Percentiles rank a stretch among this genome's conserved stretches.
These are phyloP conservation scores for Sturnus vulgaris DNA, from an alignment of 2,113 vertebrate species.

Conservation along the genomic window DNA sequence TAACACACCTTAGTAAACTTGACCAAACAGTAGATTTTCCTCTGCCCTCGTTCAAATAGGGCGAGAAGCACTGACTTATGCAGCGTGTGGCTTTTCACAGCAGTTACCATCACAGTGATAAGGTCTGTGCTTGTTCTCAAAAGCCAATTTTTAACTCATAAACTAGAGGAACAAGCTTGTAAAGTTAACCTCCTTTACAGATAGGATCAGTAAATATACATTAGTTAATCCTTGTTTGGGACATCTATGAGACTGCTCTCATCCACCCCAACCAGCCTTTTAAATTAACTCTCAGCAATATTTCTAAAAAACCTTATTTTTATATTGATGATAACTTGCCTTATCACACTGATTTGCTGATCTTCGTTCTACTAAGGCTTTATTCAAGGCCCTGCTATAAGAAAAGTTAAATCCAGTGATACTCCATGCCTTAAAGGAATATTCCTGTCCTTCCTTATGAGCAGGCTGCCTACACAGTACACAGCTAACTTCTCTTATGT, in stretches of 20 bases:
- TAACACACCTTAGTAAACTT: neutral
- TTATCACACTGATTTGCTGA: neutral
- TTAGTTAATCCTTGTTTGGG: neutral
- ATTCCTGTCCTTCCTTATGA: neutral
- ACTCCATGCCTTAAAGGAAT: neutral
- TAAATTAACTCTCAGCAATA: neutral
- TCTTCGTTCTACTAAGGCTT: neutral
- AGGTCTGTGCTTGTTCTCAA: neutral
- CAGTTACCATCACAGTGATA: neutral
- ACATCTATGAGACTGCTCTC: neutral
- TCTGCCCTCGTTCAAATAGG: neutral
- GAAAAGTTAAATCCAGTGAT: neutral
- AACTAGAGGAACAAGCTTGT: neutral
- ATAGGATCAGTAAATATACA: neutral
- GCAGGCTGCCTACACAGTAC: neutral
- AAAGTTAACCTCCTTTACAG: neutral
- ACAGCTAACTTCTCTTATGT: neutral
- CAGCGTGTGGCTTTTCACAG: neutral
- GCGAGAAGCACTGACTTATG: neutral
- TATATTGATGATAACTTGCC: neutral
- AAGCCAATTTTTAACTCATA: neutral
- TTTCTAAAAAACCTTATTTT: neutral
- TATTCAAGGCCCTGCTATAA: neutral
- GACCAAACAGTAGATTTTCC: neutral
- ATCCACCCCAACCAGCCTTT: neutral